Percentiles rank a stretch among this genome's conserved stretches.
Conservation (phyloP, 2,113 vertebrate genomes). For the Tragulus kanchil region DNA sequence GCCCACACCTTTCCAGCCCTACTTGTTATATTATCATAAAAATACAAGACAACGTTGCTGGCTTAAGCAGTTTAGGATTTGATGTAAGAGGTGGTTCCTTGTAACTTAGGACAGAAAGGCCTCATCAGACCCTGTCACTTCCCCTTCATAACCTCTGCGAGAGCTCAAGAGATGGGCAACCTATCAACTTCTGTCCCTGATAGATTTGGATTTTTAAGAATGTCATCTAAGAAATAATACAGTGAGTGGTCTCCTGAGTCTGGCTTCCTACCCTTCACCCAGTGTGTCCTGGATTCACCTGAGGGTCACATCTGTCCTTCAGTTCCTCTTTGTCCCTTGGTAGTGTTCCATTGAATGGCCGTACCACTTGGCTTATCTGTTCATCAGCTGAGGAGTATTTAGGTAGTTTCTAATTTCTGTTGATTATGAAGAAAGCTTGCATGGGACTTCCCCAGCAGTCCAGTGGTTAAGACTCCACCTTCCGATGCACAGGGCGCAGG, state of each 20-base stretch:
- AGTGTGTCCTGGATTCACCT: neutral
- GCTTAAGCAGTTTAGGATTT: neutral
- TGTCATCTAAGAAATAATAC: neutral
- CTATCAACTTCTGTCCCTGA: neutral
- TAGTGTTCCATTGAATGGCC: neutral
- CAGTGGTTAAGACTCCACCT: neutral
- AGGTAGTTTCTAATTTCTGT: neutral
- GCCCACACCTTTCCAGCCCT: neutral
- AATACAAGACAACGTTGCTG: neutral
- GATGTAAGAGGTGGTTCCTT: neutral
- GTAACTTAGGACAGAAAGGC: neutral
- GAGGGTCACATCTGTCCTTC: neutral
- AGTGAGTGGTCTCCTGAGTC: neutral
- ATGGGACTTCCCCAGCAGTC: neutral
- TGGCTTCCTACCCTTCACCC: neutral
- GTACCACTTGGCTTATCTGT: too few relatives aligned
- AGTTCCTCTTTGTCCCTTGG: neutral
- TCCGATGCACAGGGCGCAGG: fast-evolving
- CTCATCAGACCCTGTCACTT: neutral
- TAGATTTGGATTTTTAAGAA: neutral
- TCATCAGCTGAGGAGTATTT: neutral
- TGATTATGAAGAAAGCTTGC: neutral
- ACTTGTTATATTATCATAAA: neutral
- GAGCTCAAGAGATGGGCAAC: neutral
- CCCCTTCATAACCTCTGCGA: neutral